Percentiles rank a stretch among this genome's conserved stretches.
Evolutionary conservation across 2,113 vertebrate species (phyloP).

Genomic region (Numida meleagris): DNA sequence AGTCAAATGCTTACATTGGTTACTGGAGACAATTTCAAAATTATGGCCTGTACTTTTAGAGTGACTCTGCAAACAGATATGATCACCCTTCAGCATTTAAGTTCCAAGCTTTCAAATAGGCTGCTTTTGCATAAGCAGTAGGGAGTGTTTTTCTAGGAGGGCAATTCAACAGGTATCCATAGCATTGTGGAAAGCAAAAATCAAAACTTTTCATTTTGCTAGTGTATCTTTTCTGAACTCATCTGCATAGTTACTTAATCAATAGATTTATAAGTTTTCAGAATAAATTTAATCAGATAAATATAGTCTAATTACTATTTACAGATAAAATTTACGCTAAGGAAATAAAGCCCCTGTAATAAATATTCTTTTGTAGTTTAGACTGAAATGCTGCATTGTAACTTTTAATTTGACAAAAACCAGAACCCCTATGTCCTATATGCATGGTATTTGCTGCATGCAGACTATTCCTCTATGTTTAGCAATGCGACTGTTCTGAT

Average conservation of each 20-base stretch:
- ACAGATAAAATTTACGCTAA: neutral
- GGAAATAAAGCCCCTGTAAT: neutral
- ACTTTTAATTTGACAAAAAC: neutral
- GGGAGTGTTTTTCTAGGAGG: neutral
- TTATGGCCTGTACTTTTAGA: neutral
- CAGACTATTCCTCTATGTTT: neutral
- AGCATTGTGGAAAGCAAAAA: neutral
- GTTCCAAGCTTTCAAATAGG: neutral
- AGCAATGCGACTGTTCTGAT: neutral
- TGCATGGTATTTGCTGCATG: neutral
- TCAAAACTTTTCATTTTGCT: neutral
- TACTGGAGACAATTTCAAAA: neutral
- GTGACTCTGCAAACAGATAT: neutral
- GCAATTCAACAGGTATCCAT: neutral
- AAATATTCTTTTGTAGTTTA: neutral
- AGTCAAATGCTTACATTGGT: neutral
- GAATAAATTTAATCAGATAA: neutral
- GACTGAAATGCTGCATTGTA: neutral
- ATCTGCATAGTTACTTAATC: neutral
- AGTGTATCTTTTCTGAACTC: neutral
- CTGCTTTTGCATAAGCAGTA: neutral
- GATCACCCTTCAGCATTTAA: neutral
- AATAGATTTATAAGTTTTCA: neutral
- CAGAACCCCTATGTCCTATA: too few relatives aligned
- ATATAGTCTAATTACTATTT: neutral